Evolutionary conservation across 1,140 invertebrate species (phyloP), one percentile per base, ranked within the genome.

Genomic region (Coptotermes formosanus): DNA sequence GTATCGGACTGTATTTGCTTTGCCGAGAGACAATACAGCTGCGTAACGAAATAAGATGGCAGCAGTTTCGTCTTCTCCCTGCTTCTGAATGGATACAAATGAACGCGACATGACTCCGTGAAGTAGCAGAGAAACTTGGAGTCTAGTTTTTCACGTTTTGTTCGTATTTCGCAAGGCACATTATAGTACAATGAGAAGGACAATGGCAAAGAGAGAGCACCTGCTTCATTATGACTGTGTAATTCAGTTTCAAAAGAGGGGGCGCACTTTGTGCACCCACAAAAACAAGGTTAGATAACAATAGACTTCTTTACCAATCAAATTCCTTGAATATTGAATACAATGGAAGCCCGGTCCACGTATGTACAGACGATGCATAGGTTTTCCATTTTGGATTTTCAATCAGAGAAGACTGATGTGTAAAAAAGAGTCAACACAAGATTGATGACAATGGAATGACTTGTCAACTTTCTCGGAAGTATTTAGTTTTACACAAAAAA

Each of bases 341-440:
- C 64, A 75, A 75, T 75, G 64, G n/a, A 75, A 75, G 64, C 25
- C 64, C 4, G n/a, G n/a, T 30, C 64, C n/a, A 75, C 64, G n/a
- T 75, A 75, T 75, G n/a, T 30, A 75, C 16, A 75, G 14, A 6
- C 25, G 9, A 25, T 4, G 64, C n/a, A 30, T 75, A 75, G n/a
- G n/a, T 75, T 75, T 75, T 75, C 64, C 64, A n/a, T 75, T 75
- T 75, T 75, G 64, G 64, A 75, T 75, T 75, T 75, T 75, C 64
- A 75, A 75, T 75, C 64, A 75, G 64, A n/a, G 64, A 75, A 75
- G 64, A 75, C 25, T n/a, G n/a, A 16, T 30, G n/a, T 75, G n/a
- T 9, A 16, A 75, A 75, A 75, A 75, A 75, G n/a, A 75, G 64
- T 75, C 64, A 75, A 75, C 64, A 75, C 3, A 30, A 75, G 64